A percentile compares a stretch with the other conserved stretches of the same genome.
Evolutionary conservation across 2,797 vertebrate genomes (phyloP).

Genomic region (Danio choprae): DNA sequence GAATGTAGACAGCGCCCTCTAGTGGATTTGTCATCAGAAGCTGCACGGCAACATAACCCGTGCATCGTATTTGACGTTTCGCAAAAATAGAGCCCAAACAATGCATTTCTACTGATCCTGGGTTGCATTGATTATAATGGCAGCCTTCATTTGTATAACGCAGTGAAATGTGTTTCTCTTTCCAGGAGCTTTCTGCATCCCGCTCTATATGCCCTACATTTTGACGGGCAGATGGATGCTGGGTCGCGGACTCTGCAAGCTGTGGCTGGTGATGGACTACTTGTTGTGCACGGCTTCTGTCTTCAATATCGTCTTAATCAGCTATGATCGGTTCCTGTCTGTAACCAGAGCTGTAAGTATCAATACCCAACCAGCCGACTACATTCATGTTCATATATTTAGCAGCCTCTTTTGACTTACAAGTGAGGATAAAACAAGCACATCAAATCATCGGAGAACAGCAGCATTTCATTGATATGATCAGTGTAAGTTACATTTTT

Average conservation of each 20-base stretch:
- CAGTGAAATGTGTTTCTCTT: conserved; percentile 33
- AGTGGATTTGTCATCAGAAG: too few species aligned
- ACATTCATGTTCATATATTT: too few species aligned
- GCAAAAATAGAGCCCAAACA: too few species aligned
- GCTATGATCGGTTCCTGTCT: conserved; percentile 90
- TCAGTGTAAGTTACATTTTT: too few species aligned
- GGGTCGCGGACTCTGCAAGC: conserved; percentile 82
- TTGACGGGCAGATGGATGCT: conserved; percentile 81
- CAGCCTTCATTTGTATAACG: background rate
- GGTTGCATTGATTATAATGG: background rate
- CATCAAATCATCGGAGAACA: too few species aligned
- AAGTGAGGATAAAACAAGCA: too few species aligned
- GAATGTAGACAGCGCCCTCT: too few species aligned
- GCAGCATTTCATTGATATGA: too few species aligned
- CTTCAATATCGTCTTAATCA: conserved; percentile 93
- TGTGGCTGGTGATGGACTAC: conserved; percentile 90
- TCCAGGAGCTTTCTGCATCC: conserved; percentile 87
- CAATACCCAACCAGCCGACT: background rate
- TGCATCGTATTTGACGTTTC: too few species aligned
- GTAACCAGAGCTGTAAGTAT: conserved; percentile 89
- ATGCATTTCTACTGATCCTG: too few species aligned
- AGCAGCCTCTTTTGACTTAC: too few species aligned
- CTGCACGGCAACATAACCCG: too few species aligned
- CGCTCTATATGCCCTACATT: conserved; percentile 87
- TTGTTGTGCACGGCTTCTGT: conserved; percentile 89